These are phyloP conservation scores for Albula goreensis DNA, from an alignment of 2,113 vertebrate genomes.

Conservation along the genomic window DNA sequence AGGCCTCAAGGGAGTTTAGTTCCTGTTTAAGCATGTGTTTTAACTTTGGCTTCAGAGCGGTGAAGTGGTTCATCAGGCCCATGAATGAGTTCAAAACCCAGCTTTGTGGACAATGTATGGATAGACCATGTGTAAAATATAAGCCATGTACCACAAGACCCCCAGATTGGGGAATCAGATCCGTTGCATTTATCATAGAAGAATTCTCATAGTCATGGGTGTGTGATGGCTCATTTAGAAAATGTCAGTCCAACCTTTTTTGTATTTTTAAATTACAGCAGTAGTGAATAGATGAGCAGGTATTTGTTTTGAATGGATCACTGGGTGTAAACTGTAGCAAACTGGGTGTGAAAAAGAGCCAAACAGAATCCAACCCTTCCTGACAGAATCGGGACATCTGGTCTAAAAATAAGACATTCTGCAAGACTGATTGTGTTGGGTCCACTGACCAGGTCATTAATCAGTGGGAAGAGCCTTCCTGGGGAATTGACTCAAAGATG, in stretches of 20 bases:
- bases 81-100: background rate
- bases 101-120: background rate
- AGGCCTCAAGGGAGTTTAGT: background rate
- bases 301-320: background rate
- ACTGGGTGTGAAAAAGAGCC: background rate
- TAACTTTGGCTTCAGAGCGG: background rate
- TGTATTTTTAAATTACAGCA: background rate
- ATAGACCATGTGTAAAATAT: background rate
- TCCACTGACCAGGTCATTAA: constrained; percentile 49
- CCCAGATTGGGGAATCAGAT: background rate
- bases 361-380: constrained; percentile 5
- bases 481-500: constrained; percentile 27
- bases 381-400: constrained; percentile 49
- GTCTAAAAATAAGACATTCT: constrained; percentile 50
- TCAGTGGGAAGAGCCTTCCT: constrained; percentile 43
- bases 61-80: background rate
- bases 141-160: background rate
- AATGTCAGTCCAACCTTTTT: background rate
- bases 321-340: background rate
- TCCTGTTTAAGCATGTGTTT: no score
- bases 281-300: background rate
- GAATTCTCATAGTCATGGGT: background rate
- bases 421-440: constrained; percentile 38
- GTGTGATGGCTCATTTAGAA: background rate
- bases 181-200: background rate